Base-by-base conservation (phyloP, 2,113 vertebrate species). In the Vireo altiloquus region DNA sequence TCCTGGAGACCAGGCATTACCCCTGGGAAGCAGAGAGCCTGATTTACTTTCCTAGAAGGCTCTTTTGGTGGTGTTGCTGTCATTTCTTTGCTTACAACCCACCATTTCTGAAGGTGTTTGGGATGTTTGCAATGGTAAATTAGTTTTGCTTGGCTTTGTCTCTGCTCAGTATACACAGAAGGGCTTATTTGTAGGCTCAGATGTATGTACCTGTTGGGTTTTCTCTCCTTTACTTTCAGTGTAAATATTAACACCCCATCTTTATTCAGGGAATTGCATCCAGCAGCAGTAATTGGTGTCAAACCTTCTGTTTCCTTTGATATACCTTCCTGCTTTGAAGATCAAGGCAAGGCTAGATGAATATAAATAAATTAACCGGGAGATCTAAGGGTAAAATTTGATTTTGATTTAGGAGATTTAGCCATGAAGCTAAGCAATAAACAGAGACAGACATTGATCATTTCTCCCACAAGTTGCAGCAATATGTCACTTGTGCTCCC, bases 231-330 rank as follows among this genome's bases (percentile, higher is more conserved):
- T 52, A 22, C 72, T 92, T 92, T 64, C 85, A 71, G 65, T 90
- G 90, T 83, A 93, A 93, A 95, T 96, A 94, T 95, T 96, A 96
- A 52, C 90, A 64, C 44, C 92, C 79, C 64, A 81, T 90, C 71
- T 93, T 94, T 83, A 93, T 86, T 92, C 90, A 89, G 56, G 20
- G 64, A 72, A 64, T 92, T 68, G 37, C 93, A 93, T 82, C 82
- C 88, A 93, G 92, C 80, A 78, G 80, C 93, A 92, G 70, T 95
- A 96, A 97, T 96, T 96, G 95, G 82, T 94, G 95, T 96, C 92
- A 89, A 91, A 96, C 28, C n/a, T 90, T 84, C 87, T 83, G 85
- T 90, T 95, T 86, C 60, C 44, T 97, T 96, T 96, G 93, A 96
- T 95, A 84, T 54, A 92, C 76, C 47, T 92, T 89, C 44, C 60